Evolutionary conservation across 2,113 vertebrate genomes (phyloP).

Genomic region (Pristiophorus japonicus): DNA sequence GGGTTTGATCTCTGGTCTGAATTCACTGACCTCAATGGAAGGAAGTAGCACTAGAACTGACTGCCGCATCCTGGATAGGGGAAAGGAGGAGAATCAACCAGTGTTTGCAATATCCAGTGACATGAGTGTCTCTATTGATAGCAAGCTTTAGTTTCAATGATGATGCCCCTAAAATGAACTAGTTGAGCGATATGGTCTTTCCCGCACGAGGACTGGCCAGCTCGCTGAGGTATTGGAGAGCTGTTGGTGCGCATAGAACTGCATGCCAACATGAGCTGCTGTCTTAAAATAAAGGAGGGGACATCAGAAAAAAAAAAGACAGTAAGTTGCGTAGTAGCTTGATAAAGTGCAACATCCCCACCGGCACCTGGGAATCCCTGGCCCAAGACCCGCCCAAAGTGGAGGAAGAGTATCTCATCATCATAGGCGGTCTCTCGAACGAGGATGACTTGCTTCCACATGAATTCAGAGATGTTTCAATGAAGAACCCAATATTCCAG

Average conservation of each 20-base stretch:
- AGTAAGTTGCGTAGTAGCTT: not conserved
- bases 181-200: not conserved
- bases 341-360: too few species aligned
- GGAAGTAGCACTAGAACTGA: not conserved
- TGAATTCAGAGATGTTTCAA: too few species aligned
- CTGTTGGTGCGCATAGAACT: not conserved
- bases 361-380: too few species aligned
- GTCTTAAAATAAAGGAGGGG: not conserved
- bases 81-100: not conserved
- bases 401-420: too few species aligned
- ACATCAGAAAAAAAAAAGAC: not conserved
- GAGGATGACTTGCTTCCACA: too few species aligned
- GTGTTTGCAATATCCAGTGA: not conserved
- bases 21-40: not conserved
- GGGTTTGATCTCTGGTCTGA: not conserved
- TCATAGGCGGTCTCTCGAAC: too few species aligned
- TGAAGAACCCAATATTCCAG: too few species aligned
- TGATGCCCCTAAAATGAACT: not conserved
- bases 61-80: not conserved
- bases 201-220: not conserved
- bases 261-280: not conserved
- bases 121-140: not conserved
- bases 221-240: not conserved
- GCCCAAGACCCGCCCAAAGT: too few species aligned
- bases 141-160: not conserved